Evolutionary conservation across 1,140 invertebrate genomes (phyloP).

Genomic region (Heliconius hermathena): DNA sequence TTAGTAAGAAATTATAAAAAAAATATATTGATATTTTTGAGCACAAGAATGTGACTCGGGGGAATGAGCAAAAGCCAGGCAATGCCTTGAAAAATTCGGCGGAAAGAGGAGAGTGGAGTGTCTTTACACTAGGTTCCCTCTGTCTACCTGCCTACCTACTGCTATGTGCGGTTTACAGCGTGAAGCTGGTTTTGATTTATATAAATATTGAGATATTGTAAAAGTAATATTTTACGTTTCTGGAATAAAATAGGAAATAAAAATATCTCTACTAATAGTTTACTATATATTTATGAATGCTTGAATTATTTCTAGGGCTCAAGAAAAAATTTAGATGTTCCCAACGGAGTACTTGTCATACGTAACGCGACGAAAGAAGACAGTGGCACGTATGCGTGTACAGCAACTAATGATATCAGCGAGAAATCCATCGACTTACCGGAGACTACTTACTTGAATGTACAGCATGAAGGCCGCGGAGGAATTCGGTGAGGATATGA

Average conservation of each 20-base stretch:
- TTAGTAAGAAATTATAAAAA: too few relatives aligned
- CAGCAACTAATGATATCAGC: constrained; percentile 75
- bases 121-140: too few relatives aligned
- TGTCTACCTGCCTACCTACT: too few relatives aligned
- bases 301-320: constrained; percentile 46
- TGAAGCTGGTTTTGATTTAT: too few relatives aligned
- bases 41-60: too few relatives aligned
- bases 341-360: constrained; percentile 84
- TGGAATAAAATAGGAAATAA: neutral
- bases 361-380: constrained; percentile 84
- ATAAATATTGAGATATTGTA: too few relatives aligned
- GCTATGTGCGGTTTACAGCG: too few relatives aligned
- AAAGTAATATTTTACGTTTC: neutral
- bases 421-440: constrained; percentile 58
- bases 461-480: constrained; percentile 57
- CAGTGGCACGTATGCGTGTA: constrained; percentile 87
- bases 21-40: too few relatives aligned
- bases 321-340: constrained; percentile 82
- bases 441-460: constrained; percentile 58
- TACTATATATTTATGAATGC: neutral
- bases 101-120: too few relatives aligned
- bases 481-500: constrained; percentile 50
- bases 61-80: too few relatives aligned
- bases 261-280: neutral
- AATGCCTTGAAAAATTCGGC: too few relatives aligned